Evolutionary conservation across 30 jellyfish, hydroid and myxozoan genomes (phyloP).

Genomic region (Pelagia noctiluca): DNA sequence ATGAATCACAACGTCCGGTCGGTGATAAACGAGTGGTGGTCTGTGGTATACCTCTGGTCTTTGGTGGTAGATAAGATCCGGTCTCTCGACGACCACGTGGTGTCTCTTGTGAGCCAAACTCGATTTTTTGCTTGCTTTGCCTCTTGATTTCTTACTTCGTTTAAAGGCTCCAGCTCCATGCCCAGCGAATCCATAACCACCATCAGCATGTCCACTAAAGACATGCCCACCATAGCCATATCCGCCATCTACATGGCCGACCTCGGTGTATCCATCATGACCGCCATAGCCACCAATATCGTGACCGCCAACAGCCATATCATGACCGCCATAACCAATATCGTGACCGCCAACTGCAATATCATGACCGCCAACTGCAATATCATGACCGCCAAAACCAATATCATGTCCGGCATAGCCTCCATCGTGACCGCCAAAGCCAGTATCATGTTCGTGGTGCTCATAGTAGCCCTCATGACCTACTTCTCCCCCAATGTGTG

Average conservation of each 20-base stretch:
- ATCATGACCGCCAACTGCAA: neutral
- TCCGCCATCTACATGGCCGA: constrained; percentile 31
- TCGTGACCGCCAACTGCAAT: neutral
- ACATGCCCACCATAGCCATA: constrained; percentile 53
- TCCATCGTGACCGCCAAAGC: neutral
- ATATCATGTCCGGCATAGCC: constrained; percentile 1
- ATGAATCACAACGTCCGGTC: constrained; percentile 84
- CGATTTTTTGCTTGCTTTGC: constrained; percentile 24
- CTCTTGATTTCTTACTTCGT: constrained; percentile 44
- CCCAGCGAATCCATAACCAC: neutral
- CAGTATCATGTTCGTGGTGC: neutral
- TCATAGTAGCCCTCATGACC: constrained; percentile 60
- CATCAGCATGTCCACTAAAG: neutral
- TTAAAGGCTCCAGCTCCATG: constrained; percentile 29
- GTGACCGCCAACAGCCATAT: too few relatives aligned
- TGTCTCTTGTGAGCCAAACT: constrained; percentile 65
- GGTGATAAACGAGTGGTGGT: constrained; percentile 74
- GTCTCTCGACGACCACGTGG: constrained; percentile 76
- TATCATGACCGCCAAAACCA: constrained; percentile 11
- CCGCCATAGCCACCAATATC: constrained; percentile 16
- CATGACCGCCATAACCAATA: constrained; percentile 25
- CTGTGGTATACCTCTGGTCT: constrained; percentile 85
- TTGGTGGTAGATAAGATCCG: constrained; percentile 82
- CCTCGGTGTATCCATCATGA: constrained; percentile 14
- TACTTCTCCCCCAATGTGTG: constrained; percentile 69